A percentile compares a stretch with the other conserved stretches of the same genome.
Conservation (phyloP, 2,113 vertebrate species). For the Xyrauchen texanus region DNA sequence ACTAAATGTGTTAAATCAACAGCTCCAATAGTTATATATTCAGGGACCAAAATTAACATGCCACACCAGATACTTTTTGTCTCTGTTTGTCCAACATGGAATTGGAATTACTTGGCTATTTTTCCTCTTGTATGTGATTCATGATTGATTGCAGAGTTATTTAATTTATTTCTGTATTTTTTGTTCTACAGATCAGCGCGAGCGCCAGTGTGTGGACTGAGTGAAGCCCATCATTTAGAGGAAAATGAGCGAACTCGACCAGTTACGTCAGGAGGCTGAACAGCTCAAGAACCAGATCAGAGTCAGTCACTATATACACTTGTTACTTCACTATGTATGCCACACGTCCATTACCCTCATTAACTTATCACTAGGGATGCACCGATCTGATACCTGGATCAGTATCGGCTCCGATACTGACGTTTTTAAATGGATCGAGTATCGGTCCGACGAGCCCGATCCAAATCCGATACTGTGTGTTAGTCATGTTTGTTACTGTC, state of each 20-base stretch:
- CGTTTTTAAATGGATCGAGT: no score
- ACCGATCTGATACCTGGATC: no score
- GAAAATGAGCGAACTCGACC: conserved; percentile 99
- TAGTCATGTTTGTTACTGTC: no score
- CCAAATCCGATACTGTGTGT: no score
- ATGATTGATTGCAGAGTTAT: neutral
- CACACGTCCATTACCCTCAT: neutral
- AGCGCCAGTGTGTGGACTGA: conserved; percentile 78
- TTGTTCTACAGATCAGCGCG: conserved; percentile 77
- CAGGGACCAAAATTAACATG: no score
- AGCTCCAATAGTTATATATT: no score
- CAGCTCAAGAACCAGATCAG: conserved; percentile 99
- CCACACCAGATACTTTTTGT: no score
- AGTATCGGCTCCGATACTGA: no score
- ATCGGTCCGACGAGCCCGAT: no score
- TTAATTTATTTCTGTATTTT: conserved; percentile 21
- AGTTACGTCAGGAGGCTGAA: conserved; percentile 99
- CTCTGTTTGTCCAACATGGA: no score
- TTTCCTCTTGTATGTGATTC: neutral
- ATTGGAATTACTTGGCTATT: no score
- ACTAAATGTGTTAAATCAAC: no score
- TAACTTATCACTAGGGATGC: neutral
- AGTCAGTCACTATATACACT: conserved; percentile 74
- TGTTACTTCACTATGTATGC: neutral
- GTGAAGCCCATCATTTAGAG: conserved; percentile 81